Evolutionary conservation across 2,888 invertebrate genomes (phyloP).

Genomic region (Caenorhabditis sinica): DNA sequence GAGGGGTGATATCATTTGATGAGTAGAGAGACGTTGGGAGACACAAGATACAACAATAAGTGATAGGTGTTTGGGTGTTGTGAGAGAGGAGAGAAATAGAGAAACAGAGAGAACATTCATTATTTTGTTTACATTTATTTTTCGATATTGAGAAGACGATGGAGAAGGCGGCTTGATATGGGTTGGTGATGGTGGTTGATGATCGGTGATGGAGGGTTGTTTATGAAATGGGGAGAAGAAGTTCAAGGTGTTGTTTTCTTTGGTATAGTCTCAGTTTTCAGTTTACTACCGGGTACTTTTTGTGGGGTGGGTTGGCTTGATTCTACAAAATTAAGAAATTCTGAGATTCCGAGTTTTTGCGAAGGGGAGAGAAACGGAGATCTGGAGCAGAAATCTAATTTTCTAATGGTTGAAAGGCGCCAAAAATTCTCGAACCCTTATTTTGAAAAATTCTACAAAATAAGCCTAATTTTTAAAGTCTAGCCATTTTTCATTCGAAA

Average conservation of each 20-base stretch:
- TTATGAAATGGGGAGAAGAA: not conserved
- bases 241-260: constrained; percentile 10
- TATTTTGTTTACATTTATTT: constrained; percentile 45
- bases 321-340: not conserved
- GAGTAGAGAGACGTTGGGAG: constrained; percentile 28
- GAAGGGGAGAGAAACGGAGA: too few species aligned
- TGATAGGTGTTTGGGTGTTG: not conserved
- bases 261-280: not conserved
- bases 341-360: too few species aligned
- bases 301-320: not conserved
- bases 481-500: too few species aligned
- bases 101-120: constrained; percentile 40
- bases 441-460: too few species aligned
- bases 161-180: constrained; percentile 30
- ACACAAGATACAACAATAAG: constrained; percentile 35
- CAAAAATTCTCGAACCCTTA: too few species aligned
- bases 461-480: too few species aligned
- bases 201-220: constrained; percentile 34
- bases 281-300: constrained; percentile 15
- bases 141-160: constrained; percentile 6
- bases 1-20: constrained; percentile 40
- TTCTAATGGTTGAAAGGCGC: too few species aligned
- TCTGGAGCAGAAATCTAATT: too few species aligned
- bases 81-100: constrained; percentile 22
- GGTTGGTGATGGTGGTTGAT: constrained; percentile 27